phyloP scores from a whole-genome alignment of 35 echinoderm and acorn worm species.

The Strongylocentrotus purpuratus region DNA sequence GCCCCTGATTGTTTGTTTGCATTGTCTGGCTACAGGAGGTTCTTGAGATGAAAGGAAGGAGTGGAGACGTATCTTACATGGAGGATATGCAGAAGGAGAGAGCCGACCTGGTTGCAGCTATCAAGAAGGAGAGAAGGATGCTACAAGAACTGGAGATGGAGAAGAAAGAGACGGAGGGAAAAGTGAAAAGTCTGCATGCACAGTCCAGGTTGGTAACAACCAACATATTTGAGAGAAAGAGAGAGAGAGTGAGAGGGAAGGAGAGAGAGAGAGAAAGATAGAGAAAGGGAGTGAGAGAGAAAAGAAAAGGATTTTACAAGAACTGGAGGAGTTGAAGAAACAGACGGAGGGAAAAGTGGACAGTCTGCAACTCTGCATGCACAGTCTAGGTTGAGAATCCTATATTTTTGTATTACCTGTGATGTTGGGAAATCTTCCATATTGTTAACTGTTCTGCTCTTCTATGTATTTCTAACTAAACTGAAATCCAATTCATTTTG shows the following conservation, averaged over 20 bases:
- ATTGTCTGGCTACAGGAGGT: slow-evolving; percentile 15
- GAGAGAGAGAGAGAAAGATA: background rate
- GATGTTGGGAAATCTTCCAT: too few species aligned
- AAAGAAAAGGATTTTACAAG: background rate
- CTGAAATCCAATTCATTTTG: too few species aligned
- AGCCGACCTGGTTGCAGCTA: slow-evolving; percentile 57
- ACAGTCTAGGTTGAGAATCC: background rate
- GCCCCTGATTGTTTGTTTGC: background rate
- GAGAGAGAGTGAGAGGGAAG: background rate
- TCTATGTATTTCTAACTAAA: too few species aligned
- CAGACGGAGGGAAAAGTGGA: background rate
- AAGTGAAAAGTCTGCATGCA: slow-evolving; percentile 22
- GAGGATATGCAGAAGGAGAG: slow-evolving; percentile 54
- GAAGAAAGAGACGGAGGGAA: slow-evolving; percentile 16
- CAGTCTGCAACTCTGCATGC: background rate
- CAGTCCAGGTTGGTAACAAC: background rate
- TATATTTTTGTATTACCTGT: too few species aligned
- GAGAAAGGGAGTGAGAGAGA: background rate
- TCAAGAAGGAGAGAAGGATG: slow-evolving; percentile 59
- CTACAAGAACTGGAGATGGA: slow-evolving; percentile 55
- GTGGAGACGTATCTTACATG: slow-evolving; percentile 23
- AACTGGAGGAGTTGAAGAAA: background rate
- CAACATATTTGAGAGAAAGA: background rate
- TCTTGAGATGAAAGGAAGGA: background rate
- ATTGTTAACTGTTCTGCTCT: too few species aligned